Conservation (phyloP, 2,888 invertebrate genomes). For the Diadegma fenestrale region DNA sequence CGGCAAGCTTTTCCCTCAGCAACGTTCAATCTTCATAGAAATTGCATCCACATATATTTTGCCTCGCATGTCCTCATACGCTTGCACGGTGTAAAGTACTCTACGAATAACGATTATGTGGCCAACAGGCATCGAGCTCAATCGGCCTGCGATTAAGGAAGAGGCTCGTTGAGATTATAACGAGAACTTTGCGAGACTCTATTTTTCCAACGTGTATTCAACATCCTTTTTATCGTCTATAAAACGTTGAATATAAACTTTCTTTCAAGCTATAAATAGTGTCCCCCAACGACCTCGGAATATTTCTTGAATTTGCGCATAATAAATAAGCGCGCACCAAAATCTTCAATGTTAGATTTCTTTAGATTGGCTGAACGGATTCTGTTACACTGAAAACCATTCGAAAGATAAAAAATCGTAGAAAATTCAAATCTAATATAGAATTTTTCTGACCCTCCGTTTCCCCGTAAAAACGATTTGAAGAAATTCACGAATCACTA, state of each 20-base stretch:
- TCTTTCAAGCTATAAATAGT: neutral
- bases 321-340: no score
- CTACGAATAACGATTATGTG: slow-evolving; percentile 10
- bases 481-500: neutral
- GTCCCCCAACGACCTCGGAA: neutral
- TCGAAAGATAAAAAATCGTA: no score
- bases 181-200: slow-evolving; percentile 36
- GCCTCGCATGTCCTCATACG: neutral
- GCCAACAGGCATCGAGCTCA: slow-evolving; percentile 17
- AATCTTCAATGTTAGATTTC: no score
- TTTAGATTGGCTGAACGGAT: no score
- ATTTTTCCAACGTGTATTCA: slow-evolving; percentile 41
- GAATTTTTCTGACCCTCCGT: no score
- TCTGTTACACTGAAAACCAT: no score
- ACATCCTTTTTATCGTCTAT: slow-evolving; percentile 8
- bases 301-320: neutral
- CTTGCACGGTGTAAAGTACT: slow-evolving; percentile 7
- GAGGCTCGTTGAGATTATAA: slow-evolving; percentile 26
- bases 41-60: slow-evolving; percentile 50
- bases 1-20: slow-evolving; percentile 11
- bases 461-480: no score
- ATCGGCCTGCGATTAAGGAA: slow-evolving; percentile 19
- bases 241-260: neutral
- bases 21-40: slow-evolving; percentile 50
- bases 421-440: no score